These are phyloP conservation scores for Punctoribates punctum DNA, from an alignment of 2,888 invertebrate genomes.

Conservation along the genomic window DNA sequence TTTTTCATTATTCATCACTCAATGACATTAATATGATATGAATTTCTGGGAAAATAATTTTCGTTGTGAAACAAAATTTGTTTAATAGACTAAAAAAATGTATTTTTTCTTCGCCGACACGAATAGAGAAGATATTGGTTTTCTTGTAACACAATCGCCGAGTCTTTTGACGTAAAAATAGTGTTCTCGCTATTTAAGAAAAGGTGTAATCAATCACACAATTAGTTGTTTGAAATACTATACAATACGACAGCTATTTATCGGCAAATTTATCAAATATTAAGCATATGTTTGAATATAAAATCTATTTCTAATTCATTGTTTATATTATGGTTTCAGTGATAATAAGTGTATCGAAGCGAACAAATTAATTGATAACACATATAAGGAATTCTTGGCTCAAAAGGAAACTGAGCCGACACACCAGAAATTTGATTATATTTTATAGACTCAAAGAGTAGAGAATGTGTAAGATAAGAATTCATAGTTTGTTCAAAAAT, in stretches of 20 bases:
- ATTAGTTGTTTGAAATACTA: not conserved
- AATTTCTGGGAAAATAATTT: too few relatives aligned
- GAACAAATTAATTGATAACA: conserved; percentile 10
- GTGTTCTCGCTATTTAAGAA: not conserved
- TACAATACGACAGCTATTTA: not conserved
- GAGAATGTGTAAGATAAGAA: not conserved
- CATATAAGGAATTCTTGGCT: not conserved
- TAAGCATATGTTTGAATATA: not conserved
- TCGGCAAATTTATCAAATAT: not conserved
- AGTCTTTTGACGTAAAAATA: too few relatives aligned
- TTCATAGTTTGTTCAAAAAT: not conserved
- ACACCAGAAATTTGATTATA: not conserved
- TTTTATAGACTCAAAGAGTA: not conserved
- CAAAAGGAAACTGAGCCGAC: not conserved
- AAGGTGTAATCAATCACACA: conserved; percentile 1
- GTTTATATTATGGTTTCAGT: not conserved
- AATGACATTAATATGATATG: not conserved
- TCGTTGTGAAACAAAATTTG: too few relatives aligned
- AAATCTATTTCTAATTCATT: not conserved
- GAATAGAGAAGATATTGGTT: too few relatives aligned
- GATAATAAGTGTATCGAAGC: not conserved
- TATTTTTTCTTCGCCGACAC: too few relatives aligned
- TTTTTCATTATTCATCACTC: not conserved
- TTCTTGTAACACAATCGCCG: too few relatives aligned
- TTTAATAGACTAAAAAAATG: too few relatives aligned